Evolutionary conservation across 1,140 invertebrate genomes (phyloP).

Genomic region (Epicauta chinensis): DNA sequence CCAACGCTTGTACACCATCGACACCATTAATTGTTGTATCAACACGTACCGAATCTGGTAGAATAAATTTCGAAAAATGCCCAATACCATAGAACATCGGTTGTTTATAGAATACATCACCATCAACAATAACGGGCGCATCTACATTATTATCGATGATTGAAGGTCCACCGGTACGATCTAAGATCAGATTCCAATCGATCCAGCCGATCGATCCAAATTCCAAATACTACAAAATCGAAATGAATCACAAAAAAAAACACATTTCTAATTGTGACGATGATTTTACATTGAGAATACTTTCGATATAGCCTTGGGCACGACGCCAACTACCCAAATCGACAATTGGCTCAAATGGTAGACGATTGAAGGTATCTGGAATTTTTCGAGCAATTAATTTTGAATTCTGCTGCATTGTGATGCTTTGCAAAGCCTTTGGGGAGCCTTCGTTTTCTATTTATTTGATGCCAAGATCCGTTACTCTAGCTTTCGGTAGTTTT

Average conservation of each 20-base stretch:
- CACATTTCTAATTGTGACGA: too few species aligned
- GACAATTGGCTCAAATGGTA: not conserved
- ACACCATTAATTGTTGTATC: slow-evolving; percentile 1
- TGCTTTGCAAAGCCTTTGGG: too few species aligned
- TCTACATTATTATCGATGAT: slow-evolving; percentile 61
- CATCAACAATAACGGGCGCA: slow-evolving; percentile 59
- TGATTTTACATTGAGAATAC: slow-evolving; percentile 7
- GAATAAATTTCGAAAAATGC: slow-evolving; percentile 59
- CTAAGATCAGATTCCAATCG: slow-evolving; percentile 72
- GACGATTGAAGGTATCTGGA: slow-evolving; percentile 6
- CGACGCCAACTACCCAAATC: slow-evolving; percentile 2
- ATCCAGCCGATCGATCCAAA: slow-evolving; percentile 55
- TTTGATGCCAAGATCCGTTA: too few species aligned
- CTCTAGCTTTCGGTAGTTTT: too few species aligned
- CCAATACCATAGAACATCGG: slow-evolving; percentile 62
- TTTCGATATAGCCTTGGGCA: not conserved
- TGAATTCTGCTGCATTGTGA: too few species aligned
- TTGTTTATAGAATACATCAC: slow-evolving; percentile 61
- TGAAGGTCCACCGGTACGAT: slow-evolving; percentile 60
- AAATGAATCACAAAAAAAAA: too few species aligned
- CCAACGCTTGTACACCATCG: slow-evolving; percentile 29
- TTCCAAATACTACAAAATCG: slow-evolving; percentile 57
- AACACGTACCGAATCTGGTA: slow-evolving; percentile 44
- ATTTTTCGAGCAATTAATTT: too few species aligned
- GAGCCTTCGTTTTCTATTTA: too few species aligned